These are phyloP conservation scores for Brenthis daphne DNA, from an alignment of 2,888 invertebrate genomes.

Conservation along the genomic window DNA sequence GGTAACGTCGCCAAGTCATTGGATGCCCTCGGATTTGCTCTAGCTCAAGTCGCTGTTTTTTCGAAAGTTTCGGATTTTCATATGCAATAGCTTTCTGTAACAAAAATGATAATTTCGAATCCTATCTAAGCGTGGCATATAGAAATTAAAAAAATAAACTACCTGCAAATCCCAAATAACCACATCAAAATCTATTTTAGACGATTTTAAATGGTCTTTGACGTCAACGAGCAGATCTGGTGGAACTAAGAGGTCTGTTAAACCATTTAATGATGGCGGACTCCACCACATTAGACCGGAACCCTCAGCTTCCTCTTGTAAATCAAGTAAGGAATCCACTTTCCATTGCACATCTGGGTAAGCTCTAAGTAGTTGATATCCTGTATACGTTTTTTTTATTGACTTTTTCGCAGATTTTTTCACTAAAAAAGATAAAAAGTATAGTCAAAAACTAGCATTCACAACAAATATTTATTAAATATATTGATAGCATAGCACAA, in stretches of 20 bases:
- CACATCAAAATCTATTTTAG: constrained; percentile 84
- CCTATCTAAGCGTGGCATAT: background rate
- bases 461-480: background rate
- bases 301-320: constrained; percentile 75
- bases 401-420: constrained; percentile 66
- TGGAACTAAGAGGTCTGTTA: constrained; percentile 88
- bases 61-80: constrained; percentile 85
- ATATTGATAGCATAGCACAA: too few relatives aligned
- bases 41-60: constrained; percentile 82
- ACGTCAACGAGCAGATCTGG: constrained; percentile 84
- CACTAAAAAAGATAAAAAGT: constrained; percentile 45
- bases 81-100: constrained; percentile 84
- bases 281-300: constrained; percentile 80
- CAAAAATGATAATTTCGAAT: background rate
- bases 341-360: constrained; percentile 71
- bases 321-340: constrained; percentile 69
- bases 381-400: constrained; percentile 77
- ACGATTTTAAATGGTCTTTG: constrained; percentile 82
- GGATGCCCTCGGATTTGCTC: constrained; percentile 83
- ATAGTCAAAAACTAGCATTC: background rate
- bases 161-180: constrained; percentile 88
- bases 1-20: constrained; percentile 88
- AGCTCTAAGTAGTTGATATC: constrained; percentile 77
- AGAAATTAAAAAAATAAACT: constrained; percentile 28
- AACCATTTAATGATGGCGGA: constrained; percentile 70